phyloP scores from a whole-genome alignment of 2,113 vertebrate genomes.

The Gambusia affinis region DNA sequence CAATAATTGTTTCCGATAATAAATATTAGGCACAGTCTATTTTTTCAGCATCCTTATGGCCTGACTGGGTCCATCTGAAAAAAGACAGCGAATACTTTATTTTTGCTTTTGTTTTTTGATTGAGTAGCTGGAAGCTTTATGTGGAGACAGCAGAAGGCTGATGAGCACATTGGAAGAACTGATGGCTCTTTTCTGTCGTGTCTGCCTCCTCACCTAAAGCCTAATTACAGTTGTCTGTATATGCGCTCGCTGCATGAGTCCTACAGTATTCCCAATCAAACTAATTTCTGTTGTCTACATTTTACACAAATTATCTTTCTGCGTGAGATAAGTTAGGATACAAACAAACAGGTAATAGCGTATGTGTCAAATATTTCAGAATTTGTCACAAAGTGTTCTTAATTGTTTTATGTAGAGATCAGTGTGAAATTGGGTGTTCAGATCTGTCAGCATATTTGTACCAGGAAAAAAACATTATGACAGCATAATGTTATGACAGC shows the following conservation, averaged over 20 bases:
- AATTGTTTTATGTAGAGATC: background rate
- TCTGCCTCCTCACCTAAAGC: constrained; percentile 31
- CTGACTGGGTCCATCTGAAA: constrained; percentile 5
- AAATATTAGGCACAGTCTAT: constrained; percentile 28
- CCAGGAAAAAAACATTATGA: background rate
- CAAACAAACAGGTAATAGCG: no score
- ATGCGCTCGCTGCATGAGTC: background rate
- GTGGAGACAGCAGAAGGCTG: constrained; percentile 41
- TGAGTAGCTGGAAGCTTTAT: constrained; percentile 23
- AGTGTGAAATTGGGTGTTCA: background rate
- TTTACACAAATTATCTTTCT: background rate
- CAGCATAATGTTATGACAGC: background rate
- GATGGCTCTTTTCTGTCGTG: constrained; percentile 24
- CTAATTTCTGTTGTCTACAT: background rate
- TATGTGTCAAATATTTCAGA: no score
- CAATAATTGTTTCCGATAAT: background rate
- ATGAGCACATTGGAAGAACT: constrained; percentile 39
- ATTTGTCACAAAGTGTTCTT: background rate
- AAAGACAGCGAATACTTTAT: constrained; percentile 17
- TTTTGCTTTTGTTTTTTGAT: background rate
- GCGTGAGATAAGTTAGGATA: no score
- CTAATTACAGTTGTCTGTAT: constrained; percentile 12
- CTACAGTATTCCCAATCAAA: background rate
- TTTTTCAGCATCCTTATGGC: constrained; percentile 30
- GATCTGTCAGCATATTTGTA: background rate